These are phyloP conservation scores for Leptodactylus fuscus DNA, from an alignment of 2,113 vertebrate genomes.

Conservation along the genomic window DNA sequence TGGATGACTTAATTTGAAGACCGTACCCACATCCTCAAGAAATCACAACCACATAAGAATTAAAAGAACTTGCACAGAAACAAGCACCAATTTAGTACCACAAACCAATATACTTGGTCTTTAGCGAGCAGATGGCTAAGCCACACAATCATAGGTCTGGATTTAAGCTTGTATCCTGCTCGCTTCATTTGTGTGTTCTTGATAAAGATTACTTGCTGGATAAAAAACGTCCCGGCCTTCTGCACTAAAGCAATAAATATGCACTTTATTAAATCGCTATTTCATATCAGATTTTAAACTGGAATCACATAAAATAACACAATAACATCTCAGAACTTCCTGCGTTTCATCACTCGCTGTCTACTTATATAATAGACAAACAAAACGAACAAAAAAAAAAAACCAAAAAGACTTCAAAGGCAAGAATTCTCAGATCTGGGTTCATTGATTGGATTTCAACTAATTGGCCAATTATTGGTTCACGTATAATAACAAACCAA, in stretches of 20 bases:
- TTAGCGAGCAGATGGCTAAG: conserved; percentile 63
- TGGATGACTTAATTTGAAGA: conserved; percentile 52
- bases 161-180: conserved; percentile 7
- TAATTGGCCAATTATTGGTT: conserved; percentile 9
- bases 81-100: conserved; percentile 66
- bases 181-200: not conserved
- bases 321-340: not conserved
- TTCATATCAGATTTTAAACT: not conserved
- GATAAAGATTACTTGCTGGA: conserved; percentile 14
- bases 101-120: conserved; percentile 62
- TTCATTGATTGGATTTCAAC: conserved; percentile 6
- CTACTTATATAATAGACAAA: not conserved
- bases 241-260: not conserved
- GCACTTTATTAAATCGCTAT: not conserved
- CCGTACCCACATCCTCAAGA: conserved; percentile 66
- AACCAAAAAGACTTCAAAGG: conserved; percentile 17
- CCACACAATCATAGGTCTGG: conserved; percentile 37
- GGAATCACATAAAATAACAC: conserved; percentile 26
- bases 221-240: not conserved
- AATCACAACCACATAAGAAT: conserved; percentile 59
- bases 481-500: not conserved
- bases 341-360: not conserved
- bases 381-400: conserved; percentile 7
- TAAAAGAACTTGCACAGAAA: conserved; percentile 63
- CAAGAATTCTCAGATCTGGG: not conserved